These are phyloP conservation scores for Lasioglossum albipes DNA, from an alignment of 1,140 invertebrate genomes.

Conservation along the genomic window DNA sequence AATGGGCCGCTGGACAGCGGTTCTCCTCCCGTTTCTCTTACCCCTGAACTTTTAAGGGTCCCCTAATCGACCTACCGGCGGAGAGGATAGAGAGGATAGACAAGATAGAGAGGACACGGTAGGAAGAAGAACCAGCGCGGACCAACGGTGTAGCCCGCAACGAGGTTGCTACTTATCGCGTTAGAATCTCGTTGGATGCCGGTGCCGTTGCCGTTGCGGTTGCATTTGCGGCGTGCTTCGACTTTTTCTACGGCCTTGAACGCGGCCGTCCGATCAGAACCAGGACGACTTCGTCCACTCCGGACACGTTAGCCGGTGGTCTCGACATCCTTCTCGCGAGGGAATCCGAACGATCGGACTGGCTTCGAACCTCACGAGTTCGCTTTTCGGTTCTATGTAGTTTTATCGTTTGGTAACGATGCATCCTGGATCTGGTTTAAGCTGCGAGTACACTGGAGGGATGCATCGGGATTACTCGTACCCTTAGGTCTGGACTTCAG, in stretches of 20 bases:
- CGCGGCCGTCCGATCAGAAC: slow-evolving; percentile 50
- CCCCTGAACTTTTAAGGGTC: background rate
- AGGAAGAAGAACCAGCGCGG: background rate
- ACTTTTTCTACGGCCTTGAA: slow-evolving; percentile 67
- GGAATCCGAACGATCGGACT: too few relatives aligned
- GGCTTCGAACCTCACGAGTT: too few relatives aligned
- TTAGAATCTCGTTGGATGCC: slow-evolving; percentile 61
- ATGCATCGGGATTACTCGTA: too few relatives aligned
- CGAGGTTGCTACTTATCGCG: slow-evolving; percentile 56
- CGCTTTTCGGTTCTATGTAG: too few relatives aligned
- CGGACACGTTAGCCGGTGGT: slow-evolving; percentile 31
- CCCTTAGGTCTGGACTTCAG: too few relatives aligned
- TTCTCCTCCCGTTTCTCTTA: slow-evolving; percentile 8
- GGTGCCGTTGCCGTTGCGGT: slow-evolving; percentile 64
- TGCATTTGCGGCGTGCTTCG: slow-evolving; percentile 60
- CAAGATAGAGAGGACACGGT: background rate
- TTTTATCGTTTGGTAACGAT: too few relatives aligned
- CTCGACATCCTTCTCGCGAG: background rate
- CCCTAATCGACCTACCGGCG: background rate
- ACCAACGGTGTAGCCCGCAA: slow-evolving; percentile 36
- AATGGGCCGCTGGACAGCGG: slow-evolving; percentile 29
- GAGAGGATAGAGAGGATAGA: background rate
- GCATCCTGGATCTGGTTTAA: too few relatives aligned
- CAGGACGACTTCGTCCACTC: slow-evolving; percentile 47
- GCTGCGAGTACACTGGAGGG: too few relatives aligned